These are phyloP conservation scores for Heteropelma amictum DNA, from an alignment of 2,888 invertebrate species.

Conservation along the genomic window DNA sequence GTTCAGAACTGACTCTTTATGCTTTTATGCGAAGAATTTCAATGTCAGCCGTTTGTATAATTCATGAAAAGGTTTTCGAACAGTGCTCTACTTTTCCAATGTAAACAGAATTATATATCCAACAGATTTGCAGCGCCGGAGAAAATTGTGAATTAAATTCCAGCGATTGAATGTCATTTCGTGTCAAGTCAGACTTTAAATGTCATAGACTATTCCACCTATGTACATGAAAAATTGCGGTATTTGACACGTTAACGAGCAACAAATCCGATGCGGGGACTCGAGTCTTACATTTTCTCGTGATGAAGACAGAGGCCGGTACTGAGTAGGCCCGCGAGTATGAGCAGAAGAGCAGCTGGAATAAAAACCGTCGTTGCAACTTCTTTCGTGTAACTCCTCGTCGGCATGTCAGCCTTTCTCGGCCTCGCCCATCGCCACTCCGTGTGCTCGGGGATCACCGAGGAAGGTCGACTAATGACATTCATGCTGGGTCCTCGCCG, in stretches of 20 bases:
- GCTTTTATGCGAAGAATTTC: no score
- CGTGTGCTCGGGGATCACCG: constrained; percentile 72
- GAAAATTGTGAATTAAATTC: no score
- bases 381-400: constrained; percentile 85
- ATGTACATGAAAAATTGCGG: neutral
- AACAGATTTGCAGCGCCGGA: no score
- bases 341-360: constrained; percentile 84
- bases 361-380: constrained; percentile 85
- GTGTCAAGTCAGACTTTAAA: no score
- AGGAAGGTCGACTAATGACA: constrained; percentile 69
- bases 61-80: no score
- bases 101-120: no score
- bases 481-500: constrained; percentile 73
- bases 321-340: constrained; percentile 84
- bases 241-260: neutral
- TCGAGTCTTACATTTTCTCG: constrained; percentile 85
- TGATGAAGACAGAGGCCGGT: constrained; percentile 88
- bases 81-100: no score
- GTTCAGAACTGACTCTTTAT: no score
- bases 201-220: neutral
- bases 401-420: constrained; percentile 82
- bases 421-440: constrained; percentile 83
- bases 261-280: neutral
- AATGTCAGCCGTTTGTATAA: no score
- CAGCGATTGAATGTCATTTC: no score